A percentile compares a stretch with the other conserved stretches of the same genome.
phyloP scores from a whole-genome alignment of 2,797 vertebrate species.

The Phoeniculus purpureus region DNA sequence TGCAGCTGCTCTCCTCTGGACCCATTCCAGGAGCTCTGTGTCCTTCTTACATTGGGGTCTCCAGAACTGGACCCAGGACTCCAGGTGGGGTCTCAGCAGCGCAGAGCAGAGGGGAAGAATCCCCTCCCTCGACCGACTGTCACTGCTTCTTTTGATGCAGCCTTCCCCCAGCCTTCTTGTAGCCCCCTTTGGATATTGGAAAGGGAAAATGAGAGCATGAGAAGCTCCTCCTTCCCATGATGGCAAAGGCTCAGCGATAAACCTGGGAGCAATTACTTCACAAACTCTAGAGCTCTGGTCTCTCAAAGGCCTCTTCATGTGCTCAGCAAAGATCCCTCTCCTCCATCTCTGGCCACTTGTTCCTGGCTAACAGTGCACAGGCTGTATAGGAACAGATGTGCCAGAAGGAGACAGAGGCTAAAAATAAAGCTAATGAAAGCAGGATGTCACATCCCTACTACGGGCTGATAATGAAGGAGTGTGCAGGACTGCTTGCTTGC shows the following conservation, averaged over 20 bases:
- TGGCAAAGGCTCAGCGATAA: neutral
- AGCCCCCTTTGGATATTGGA: too few species aligned
- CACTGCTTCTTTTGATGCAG: too few species aligned
- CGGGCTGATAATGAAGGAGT: neutral
- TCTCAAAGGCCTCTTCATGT: neutral
- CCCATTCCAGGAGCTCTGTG: too few species aligned
- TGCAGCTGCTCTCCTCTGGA: too few species aligned
- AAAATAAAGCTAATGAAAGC: conserved; percentile 31
- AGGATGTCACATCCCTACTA: neutral
- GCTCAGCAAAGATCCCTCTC: neutral
- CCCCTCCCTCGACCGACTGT: too few species aligned
- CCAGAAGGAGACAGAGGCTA: conserved; percentile 24
- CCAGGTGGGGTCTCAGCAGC: too few species aligned
- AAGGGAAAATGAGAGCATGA: neutral
- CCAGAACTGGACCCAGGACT: too few species aligned
- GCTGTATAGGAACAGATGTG: neutral
- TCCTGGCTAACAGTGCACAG: neutral
- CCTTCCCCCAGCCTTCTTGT: too few species aligned
- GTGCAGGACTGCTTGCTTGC: neutral
- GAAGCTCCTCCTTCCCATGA: neutral
- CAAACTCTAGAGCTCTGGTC: neutral
- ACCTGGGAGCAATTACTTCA: neutral
- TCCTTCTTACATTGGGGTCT: too few species aligned
- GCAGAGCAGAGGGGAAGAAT: too few species aligned
- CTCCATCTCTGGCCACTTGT: neutral